Percentiles rank a stretch among this genome's conserved stretches.
phyloP scores from a whole-genome alignment of 2,797 vertebrate species.

The Hippocampus kuda region DNA sequence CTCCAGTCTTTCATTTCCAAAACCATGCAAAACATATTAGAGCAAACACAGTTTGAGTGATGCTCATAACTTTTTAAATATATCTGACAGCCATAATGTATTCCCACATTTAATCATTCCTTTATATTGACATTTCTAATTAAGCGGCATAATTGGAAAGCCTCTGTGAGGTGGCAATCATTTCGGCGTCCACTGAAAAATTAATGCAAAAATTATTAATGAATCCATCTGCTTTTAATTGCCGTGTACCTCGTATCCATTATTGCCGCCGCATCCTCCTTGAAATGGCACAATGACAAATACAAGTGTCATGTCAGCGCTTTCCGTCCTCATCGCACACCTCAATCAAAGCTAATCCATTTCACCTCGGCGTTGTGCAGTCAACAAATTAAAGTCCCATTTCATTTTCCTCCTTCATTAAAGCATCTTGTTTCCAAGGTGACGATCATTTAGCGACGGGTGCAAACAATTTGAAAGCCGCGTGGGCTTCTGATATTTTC shows the following conservation, averaged over 20 bases:
- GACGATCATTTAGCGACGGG: slow-evolving; percentile 64
- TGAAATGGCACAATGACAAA: slow-evolving; percentile 73
- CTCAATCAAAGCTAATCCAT: slow-evolving; percentile 72
- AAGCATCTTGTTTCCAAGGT: slow-evolving; percentile 67
- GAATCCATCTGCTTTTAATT: slow-evolving; percentile 71
- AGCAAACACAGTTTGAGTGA: slow-evolving; percentile 52
- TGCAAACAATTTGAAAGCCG: slow-evolving; percentile 62
- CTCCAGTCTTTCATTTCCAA: slow-evolving; percentile 24
- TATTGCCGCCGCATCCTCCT: slow-evolving; percentile 69
- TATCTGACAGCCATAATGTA: slow-evolving; percentile 66
- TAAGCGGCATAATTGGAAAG: slow-evolving; percentile 72
- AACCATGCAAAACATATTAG: slow-evolving; percentile 45
- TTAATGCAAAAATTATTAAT: slow-evolving; percentile 75
- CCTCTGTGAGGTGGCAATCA: slow-evolving; percentile 64
- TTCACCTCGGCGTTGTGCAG: slow-evolving; percentile 60
- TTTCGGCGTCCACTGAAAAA: slow-evolving; percentile 65
- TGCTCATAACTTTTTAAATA: slow-evolving; percentile 55
- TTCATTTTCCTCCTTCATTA: slow-evolving; percentile 70
- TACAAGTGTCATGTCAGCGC: slow-evolving; percentile 69
- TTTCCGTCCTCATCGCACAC: slow-evolving; percentile 63
- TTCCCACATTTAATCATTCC: slow-evolving; percentile 70
- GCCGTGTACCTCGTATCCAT: slow-evolving; percentile 64
- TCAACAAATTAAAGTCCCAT: slow-evolving; percentile 67
- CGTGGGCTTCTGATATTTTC: slow-evolving; percentile 48
- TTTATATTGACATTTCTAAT: slow-evolving; percentile 79